Evolutionary conservation across 2,888 invertebrate genomes (phyloP).

Genomic region (Drosophila antonietae): DNA sequence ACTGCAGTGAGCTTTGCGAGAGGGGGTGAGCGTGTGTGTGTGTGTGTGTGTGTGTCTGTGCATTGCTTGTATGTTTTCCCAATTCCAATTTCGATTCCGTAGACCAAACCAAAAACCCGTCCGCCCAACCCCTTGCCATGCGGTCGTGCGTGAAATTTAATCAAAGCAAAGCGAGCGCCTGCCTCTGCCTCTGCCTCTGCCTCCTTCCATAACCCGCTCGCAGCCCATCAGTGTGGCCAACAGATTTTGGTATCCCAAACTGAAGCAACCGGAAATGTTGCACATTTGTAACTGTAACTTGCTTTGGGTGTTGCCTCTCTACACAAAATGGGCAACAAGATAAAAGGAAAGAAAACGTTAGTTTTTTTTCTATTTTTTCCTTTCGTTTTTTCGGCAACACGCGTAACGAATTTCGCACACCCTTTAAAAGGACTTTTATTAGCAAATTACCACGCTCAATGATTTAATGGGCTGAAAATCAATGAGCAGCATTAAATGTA

Average conservation of each 20-base stretch:
- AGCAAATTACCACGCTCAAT: slow-evolving; percentile 7
- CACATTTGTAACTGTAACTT: slow-evolving; percentile 75
- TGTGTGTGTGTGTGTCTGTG: background rate
- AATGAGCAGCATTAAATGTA: background rate
- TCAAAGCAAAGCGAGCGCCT: slow-evolving; percentile 63
- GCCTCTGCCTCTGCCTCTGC: background rate
- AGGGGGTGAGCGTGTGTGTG: background rate
- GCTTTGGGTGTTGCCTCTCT: slow-evolving; percentile 43
- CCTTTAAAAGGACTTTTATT: slow-evolving; percentile 46
- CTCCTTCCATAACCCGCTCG: slow-evolving; percentile 32
- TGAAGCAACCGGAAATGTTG: slow-evolving; percentile 74
- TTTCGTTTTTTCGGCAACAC: background rate
- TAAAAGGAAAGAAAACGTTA: slow-evolving; percentile 37
- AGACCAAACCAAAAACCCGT: slow-evolving; percentile 10
- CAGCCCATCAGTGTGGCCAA: slow-evolving; percentile 68
- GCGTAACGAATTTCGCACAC: slow-evolving; percentile 46
- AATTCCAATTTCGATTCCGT: slow-evolving; percentile 47
- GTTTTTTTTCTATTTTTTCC: slow-evolving; percentile 7
- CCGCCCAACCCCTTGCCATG: slow-evolving; percentile 41
- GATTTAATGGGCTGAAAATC: slow-evolving; percentile 19
- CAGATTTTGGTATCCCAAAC: slow-evolving; percentile 75
- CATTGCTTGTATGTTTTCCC: slow-evolving; percentile 19
- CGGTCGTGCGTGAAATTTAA: slow-evolving; percentile 79
- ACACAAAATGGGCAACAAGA: slow-evolving; percentile 41
- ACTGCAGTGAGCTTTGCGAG: slow-evolving; percentile 36